Percentiles rank a stretch among this genome's conserved stretches.
Conservation (phyloP, 2,113 vertebrate species). For the Herpetotheres cachinnans region DNA sequence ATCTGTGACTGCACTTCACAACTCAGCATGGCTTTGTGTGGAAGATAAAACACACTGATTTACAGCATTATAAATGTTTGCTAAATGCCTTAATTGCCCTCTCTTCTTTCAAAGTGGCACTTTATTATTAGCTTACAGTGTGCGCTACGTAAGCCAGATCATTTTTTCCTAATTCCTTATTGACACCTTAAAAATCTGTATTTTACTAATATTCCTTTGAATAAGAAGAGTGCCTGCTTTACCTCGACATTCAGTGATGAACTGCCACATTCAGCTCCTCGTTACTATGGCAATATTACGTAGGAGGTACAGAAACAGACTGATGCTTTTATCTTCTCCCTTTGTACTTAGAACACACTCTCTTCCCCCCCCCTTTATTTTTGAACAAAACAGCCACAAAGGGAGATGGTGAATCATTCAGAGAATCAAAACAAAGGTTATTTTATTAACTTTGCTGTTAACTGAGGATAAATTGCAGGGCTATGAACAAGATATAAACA, state of each 20-base stretch:
- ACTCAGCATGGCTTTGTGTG: slow-evolving; percentile 1
- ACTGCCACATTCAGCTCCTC: slow-evolving; percentile 52
- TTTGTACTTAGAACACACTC: slow-evolving; percentile 9
- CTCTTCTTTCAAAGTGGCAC: neutral
- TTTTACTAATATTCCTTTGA: slow-evolving; percentile 37
- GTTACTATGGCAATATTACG: slow-evolving; percentile 77
- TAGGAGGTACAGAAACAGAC: slow-evolving; percentile 34
- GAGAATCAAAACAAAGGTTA: slow-evolving; percentile 1
- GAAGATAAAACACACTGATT: neutral
- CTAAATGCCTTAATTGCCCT: slow-evolving; percentile 11
- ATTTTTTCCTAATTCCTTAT: neutral
- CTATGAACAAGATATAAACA: neutral
- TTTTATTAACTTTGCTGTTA: neutral
- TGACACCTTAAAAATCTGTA: neutral
- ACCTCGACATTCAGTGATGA: slow-evolving; percentile 38
- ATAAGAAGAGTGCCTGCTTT: neutral
- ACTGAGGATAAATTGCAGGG: neutral
- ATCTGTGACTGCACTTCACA: slow-evolving; percentile 36
- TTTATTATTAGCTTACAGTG: neutral
- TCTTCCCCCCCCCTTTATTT: slow-evolving; percentile 4
- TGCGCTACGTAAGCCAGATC: neutral
- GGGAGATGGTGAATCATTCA: neutral
- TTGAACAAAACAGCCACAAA: slow-evolving; percentile 25
- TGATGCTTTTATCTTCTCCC: slow-evolving; percentile 31
- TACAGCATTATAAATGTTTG: slow-evolving; percentile 20